A percentile compares a stretch with the other conserved stretches of the same genome.
These are phyloP conservation scores for Pantelozetes paolii DNA, from an alignment of 2,888 invertebrate species.

Conservation along the genomic window DNA sequence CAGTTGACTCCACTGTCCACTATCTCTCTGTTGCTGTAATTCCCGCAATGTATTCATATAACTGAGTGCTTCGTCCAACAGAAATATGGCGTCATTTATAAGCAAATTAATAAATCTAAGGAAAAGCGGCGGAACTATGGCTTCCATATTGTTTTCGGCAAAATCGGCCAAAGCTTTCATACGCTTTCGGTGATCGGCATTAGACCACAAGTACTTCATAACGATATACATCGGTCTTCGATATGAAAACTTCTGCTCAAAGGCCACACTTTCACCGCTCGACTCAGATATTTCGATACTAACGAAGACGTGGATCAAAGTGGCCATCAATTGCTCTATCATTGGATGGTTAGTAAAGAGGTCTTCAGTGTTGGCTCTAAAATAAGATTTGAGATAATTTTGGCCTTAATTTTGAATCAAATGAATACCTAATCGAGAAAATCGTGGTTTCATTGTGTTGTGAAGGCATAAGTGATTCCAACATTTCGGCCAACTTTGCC, in stretches of 20 bases:
- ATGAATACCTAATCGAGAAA: not conserved
- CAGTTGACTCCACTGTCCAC: conserved; percentile 69
- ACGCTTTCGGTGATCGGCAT: conserved; percentile 69
- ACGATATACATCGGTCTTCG: conserved; percentile 89
- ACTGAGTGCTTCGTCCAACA: conserved; percentile 79
- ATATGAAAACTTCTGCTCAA: conserved; percentile 96
- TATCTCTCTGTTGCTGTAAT: conserved; percentile 68
- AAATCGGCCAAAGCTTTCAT: conserved; percentile 72
- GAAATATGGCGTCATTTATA: conserved; percentile 94
- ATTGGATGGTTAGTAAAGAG: conserved; percentile 69
- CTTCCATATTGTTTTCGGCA: conserved; percentile 83
- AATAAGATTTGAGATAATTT: too few relatives aligned
- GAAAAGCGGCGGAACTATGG: conserved; percentile 82
- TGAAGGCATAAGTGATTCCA: conserved; percentile 69
- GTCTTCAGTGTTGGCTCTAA: conserved; percentile 56
- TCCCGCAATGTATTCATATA: conserved; percentile 84
- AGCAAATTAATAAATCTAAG: conserved; percentile 90
- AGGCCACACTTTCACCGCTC: conserved; percentile 74
- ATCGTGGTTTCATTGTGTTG: conserved; percentile 1
- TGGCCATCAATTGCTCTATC: conserved; percentile 65
- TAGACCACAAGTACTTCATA: conserved; percentile 84
- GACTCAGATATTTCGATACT: conserved; percentile 82
- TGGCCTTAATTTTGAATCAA: not conserved
- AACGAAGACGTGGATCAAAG: conserved; percentile 85
- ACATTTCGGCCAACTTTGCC: conserved; percentile 79